A percentile compares a stretch with the other conserved stretches of the same genome.
Conservation (phyloP, 1,140 invertebrate species). For the Acromyrmex echinatior region DNA sequence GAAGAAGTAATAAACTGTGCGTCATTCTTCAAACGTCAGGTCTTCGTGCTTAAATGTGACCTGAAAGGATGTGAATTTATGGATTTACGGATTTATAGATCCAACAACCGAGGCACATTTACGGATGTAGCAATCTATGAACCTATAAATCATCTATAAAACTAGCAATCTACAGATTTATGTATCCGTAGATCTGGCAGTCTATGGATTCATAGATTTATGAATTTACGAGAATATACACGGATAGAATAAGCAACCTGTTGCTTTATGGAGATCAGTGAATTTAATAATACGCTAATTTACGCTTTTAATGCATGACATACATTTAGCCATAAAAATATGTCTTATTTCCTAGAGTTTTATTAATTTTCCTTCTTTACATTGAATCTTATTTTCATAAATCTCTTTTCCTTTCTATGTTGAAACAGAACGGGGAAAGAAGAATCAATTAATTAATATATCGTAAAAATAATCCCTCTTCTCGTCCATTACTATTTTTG, state of each 20-base stretch:
- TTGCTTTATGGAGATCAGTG: slow-evolving; percentile 28
- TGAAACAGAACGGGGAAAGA: neutral
- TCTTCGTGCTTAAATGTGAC: slow-evolving; percentile 39
- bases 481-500: neutral
- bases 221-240: slow-evolving; percentile 18
- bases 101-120: slow-evolving; percentile 11
- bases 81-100: slow-evolving; percentile 57
- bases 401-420: neutral
- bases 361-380: slow-evolving; percentile 9
- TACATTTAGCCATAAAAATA: neutral
- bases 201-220: slow-evolving; percentile 49
- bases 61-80: slow-evolving; percentile 52
- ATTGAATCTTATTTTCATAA: neutral
- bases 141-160: slow-evolving; percentile 39
- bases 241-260: slow-evolving; percentile 14
- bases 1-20: slow-evolving; percentile 17
- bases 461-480: neutral
- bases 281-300: slow-evolving; percentile 7
- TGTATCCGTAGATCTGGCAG: slow-evolving; percentile 39
- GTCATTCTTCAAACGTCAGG: slow-evolving; percentile 47
- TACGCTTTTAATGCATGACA: neutral
- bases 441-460: slow-evolving; percentile 29
- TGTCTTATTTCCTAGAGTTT: neutral
- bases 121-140: slow-evolving; percentile 39
- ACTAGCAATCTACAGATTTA: slow-evolving; percentile 53